Percentiles rank a stretch among this genome's conserved stretches.
Conservation (phyloP, 2,888 invertebrate species). For the Notocelia uddmanniana region DNA sequence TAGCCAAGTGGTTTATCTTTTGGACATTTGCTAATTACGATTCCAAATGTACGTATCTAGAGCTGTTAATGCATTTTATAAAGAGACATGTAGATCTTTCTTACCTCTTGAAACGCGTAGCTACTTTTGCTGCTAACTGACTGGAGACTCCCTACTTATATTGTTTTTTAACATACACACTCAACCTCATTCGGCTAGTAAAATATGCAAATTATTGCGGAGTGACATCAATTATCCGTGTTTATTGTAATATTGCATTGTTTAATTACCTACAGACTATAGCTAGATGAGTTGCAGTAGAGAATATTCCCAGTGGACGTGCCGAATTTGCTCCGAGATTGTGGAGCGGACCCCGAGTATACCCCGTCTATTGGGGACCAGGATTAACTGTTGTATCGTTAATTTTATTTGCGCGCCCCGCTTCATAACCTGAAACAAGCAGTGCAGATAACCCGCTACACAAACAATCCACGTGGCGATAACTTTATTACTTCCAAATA, state of each 20-base stretch:
- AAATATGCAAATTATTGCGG: slow-evolving; percentile 24
- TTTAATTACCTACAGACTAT: slow-evolving; percentile 34
- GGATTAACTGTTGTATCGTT: slow-evolving; percentile 67
- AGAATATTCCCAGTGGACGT: slow-evolving; percentile 58
- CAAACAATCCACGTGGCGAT: slow-evolving; percentile 51
- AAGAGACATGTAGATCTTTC: too few species aligned
- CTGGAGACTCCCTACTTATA: neutral
- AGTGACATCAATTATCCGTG: slow-evolving; percentile 17
- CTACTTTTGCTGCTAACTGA: too few species aligned
- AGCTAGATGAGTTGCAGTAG: slow-evolving; percentile 31
- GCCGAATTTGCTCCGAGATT: slow-evolving; percentile 68
- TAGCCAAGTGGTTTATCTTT: neutral
- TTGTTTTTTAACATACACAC: neutral
- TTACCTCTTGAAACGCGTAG: too few species aligned
- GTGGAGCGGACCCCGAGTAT: slow-evolving; percentile 56
- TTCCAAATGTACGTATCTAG: neutral
- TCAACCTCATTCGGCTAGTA: neutral
- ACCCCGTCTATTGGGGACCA: slow-evolving; percentile 66
- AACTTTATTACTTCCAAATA: slow-evolving; percentile 74
- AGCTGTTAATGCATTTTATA: too few species aligned
- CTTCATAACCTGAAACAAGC: slow-evolving; percentile 57
- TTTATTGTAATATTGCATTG: slow-evolving; percentile 39
- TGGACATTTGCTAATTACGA: neutral
- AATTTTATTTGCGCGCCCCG: slow-evolving; percentile 66
- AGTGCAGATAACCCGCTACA: slow-evolving; percentile 49